phyloP scores from a whole-genome alignment of 2,797 vertebrate genomes.

The Falco peregrinus region DNA sequence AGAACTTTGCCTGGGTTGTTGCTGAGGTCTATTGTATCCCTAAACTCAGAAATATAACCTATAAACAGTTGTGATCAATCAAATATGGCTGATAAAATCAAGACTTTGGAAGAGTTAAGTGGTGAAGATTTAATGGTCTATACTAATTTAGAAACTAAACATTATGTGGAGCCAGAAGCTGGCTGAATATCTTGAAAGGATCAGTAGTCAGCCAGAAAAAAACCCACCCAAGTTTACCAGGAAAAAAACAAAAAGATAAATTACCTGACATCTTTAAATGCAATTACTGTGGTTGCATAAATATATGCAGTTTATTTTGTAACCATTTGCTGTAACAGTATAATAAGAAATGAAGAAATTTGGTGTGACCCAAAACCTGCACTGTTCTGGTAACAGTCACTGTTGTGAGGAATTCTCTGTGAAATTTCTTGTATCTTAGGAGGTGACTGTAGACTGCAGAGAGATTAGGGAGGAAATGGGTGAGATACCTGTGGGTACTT shows the following conservation, averaged over 20 bases:
- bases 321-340: neutral
- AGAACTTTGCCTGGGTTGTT: neutral
- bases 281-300: neutral
- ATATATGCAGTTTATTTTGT: neutral
- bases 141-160: neutral
- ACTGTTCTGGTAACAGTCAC: neutral
- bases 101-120: neutral
- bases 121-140: neutral
- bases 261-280: neutral
- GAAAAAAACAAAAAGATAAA: neutral
- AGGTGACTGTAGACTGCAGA: neutral
- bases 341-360: neutral
- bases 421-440: neutral
- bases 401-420: neutral
- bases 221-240: neutral
- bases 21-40: neutral
- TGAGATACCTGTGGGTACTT: neutral
- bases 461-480: neutral
- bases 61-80: neutral
- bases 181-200: neutral
- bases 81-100: neutral
- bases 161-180: neutral
- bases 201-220: neutral
- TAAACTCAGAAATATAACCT: neutral
- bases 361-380: neutral